Base-by-base conservation (phyloP, 1,140 invertebrate species). In the Tribolium madens region DNA sequence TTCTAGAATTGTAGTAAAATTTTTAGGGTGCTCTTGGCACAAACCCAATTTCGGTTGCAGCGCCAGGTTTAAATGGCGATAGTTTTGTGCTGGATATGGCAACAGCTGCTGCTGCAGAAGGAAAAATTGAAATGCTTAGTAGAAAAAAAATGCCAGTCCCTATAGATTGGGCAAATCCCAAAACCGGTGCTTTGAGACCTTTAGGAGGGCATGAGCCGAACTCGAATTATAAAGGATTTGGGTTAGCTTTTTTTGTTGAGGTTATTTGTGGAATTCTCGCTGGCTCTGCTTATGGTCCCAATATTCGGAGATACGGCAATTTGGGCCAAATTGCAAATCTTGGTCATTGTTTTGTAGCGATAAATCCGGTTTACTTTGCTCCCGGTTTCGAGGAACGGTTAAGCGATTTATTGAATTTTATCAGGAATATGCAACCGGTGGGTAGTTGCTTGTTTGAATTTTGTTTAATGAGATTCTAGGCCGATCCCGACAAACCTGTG, bases 211-310 rank as follows among this genome's bases (percentile, higher is more conserved):
- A 86, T 0, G 95, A 97, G 83, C 82, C 86, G 0, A 91, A 89
- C 31, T 92, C 92, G n/a, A 96, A 96, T 1, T 97, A 97, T 85
- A 98, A 98, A 85, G 96, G 97, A 0, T 97, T 92, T 80, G 97
- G 96, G 0, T 82, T 98, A 0, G 91, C 90, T 0, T 89, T 95
- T 73, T 91, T 98, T 90, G 95, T 97, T 0, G 97, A 98, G 83
- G 85, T 93, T 13, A 92, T 93, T 13, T 92, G 91, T 79, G 93
- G 93, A 9, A 89, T 96, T 1, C 86, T 92, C 21, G 86, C 89
- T 75, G 92, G 91, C 0, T 85, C 89, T 3, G 85, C 88, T 0
- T 92, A 90, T 73, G 92, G 92, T 1, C 91, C 91, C 0, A 90
- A 94, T 77, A 88, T 94, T 69, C 88, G 95, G 3, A 89, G 89